Percentiles rank a stretch among this genome's conserved stretches.
Conservation (phyloP, 2,797 vertebrate species). For the Anisognathus igniventris region DNA sequence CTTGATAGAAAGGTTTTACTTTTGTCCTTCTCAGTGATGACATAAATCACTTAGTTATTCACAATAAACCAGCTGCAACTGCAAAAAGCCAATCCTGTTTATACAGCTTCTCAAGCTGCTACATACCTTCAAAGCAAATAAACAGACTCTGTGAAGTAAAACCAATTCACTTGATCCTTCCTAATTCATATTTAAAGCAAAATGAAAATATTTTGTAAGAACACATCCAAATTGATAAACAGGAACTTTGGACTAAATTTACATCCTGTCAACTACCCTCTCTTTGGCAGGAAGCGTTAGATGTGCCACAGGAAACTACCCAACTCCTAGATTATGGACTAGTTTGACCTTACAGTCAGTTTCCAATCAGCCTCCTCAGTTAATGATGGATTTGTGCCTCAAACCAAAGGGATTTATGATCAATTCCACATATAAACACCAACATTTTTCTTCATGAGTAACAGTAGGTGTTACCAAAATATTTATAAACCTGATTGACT, state of each 20-base stretch:
- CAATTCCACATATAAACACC: background rate
- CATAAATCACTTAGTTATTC: background rate
- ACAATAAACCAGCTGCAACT: background rate
- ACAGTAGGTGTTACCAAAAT: background rate
- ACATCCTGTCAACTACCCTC: background rate
- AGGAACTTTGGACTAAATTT: background rate
- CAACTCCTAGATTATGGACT: background rate
- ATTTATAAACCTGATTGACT: background rate
- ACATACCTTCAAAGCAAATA: background rate
- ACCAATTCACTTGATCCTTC: background rate
- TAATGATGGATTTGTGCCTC: background rate
- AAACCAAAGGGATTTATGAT: background rate
- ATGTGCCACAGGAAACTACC: background rate
- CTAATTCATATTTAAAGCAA: background rate
- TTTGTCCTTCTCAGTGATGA: background rate
- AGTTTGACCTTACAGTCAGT: background rate
- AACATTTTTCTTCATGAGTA: background rate
- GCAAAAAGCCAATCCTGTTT: background rate
- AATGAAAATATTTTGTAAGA: background rate
- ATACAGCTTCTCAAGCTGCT: background rate
- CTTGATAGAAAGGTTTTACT: background rate
- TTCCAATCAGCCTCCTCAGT: background rate
- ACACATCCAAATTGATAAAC: background rate
- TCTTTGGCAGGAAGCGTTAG: background rate
- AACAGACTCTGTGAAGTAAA: background rate